Evolutionary conservation across 35 echinoderm and acorn worm species (phyloP).

Genomic region (Acanthaster planci): DNA sequence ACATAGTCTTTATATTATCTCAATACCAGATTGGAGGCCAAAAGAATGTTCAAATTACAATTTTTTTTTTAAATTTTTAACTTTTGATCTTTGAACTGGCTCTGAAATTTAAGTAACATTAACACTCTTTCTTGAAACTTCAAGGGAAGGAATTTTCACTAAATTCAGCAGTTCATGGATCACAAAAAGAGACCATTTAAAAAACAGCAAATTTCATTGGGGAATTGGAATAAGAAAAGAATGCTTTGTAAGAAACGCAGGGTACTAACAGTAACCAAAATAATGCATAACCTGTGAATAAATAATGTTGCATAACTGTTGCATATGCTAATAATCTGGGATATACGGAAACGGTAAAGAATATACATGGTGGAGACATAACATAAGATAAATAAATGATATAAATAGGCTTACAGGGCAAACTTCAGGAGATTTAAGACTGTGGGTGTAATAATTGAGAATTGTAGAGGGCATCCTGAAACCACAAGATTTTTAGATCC

Average conservation of each 20-base stretch:
- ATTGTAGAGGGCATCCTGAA: no score
- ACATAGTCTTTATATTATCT: no score
- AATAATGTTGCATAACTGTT: constrained; percentile 32
- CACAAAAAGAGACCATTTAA: no score
- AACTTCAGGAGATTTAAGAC: no score
- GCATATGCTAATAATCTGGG: not conserved
- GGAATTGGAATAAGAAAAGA: no score
- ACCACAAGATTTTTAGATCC: no score
- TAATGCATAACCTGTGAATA: constrained; percentile 15
- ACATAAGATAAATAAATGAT: not conserved
- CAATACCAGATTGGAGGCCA: no score
- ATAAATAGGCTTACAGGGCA: no score
- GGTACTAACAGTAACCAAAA: constrained; percentile 10
- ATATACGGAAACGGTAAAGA: not conserved
- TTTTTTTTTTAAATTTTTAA: not conserved
- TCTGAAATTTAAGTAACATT: not conserved
- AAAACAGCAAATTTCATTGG: no score
- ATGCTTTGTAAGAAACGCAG: not conserved
- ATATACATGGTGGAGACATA: not conserved
- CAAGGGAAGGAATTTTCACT: no score
- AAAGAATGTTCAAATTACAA: not conserved
- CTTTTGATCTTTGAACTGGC: constrained; percentile 9
- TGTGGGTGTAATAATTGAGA: no score
- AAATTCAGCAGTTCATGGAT: no score
- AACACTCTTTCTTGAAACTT: not conserved